Evolutionary conservation across 2,888 invertebrate genomes (phyloP), one percentile per base, ranked within the genome.

Genomic region (Protodeltote pygarga): DNA sequence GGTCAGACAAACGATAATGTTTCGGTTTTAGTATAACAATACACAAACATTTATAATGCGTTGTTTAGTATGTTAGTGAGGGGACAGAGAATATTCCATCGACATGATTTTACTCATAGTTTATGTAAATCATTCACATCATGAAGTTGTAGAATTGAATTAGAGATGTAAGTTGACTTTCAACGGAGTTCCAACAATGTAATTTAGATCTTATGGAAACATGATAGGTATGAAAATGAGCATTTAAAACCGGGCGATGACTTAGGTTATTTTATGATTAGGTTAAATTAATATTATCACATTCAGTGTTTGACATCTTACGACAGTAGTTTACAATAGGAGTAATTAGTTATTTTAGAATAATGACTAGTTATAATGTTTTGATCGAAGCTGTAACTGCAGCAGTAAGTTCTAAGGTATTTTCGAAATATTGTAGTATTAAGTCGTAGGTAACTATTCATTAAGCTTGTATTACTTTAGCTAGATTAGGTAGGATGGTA

Each of bases 211-310:
- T 49, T 33, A 52, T 46, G 10, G 44, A 42, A 35, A 53, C 13
- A 33, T 6, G 28, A 48, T 50, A 59, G 51, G 41, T 45, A 52
- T 42, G 44, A 51, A 44, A 53, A 59, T 42, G 37, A 49, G 58
- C 50, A 60, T 45, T 49, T 46, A 34, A 59, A 62, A 62, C 62
- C 71, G 68, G 76, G 75, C 71, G 77, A 78, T 76, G 78, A 71
- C 71, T 61, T 63, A 74, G 57, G 53, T 53, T 68, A 61, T 49
- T 50, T 58, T 53, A 41, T 48, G 24, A 33, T 57, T 60, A 62
- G 52, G 40, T 29, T 58, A 60, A 32, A 14, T 42, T 47, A 51
- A 53, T 50, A 57, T 53, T 69, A 65, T 64, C 59, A 53, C 59
- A 70, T 75, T 67, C 66, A 69, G 69, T 74, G 73, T 74, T 72